Conservation (phyloP, 2,113 vertebrate genomes). For the Taxidea taxus region DNA sequence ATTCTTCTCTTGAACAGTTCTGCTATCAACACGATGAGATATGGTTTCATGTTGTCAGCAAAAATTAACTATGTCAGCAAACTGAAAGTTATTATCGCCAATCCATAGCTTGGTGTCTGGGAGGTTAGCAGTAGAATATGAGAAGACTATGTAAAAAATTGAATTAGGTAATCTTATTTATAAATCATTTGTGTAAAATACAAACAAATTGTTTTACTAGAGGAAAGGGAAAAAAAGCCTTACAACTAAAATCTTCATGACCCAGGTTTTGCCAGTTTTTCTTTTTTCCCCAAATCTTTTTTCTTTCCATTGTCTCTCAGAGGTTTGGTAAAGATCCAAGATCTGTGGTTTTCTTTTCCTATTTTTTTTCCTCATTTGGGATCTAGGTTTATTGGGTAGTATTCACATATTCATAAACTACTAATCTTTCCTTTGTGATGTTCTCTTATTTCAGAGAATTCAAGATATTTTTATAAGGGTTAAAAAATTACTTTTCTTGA, state of each 20-base stretch:
- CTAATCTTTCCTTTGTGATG: conserved; percentile 9
- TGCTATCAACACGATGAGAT: background rate
- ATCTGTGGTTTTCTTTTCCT: conserved; percentile 36
- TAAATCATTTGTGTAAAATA: background rate
- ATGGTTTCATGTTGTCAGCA: background rate
- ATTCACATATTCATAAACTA: conserved; percentile 20
- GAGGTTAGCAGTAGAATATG: background rate
- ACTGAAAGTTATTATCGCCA: background rate
- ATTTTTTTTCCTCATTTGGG: background rate
- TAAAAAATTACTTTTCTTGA: background rate
- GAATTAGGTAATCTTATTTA: background rate
- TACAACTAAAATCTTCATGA: background rate
- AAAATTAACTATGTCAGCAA: background rate
- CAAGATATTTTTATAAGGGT: conserved; percentile 29
- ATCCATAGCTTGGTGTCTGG: background rate
- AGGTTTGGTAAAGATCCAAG: conserved; percentile 50
- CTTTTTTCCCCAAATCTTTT: background rate
- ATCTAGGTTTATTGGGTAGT: conserved; percentile 13
- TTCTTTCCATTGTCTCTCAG: background rate
- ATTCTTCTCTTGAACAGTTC: background rate
- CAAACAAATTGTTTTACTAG: background rate
- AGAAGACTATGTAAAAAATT: background rate
- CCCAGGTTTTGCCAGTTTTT: conserved; percentile 11
- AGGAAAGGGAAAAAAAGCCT: background rate
- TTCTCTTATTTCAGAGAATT: conserved; percentile 22